Evolutionary conservation across 2,113 vertebrate species (phyloP).

Genomic region (Paramisgurnus dabryanus): DNA sequence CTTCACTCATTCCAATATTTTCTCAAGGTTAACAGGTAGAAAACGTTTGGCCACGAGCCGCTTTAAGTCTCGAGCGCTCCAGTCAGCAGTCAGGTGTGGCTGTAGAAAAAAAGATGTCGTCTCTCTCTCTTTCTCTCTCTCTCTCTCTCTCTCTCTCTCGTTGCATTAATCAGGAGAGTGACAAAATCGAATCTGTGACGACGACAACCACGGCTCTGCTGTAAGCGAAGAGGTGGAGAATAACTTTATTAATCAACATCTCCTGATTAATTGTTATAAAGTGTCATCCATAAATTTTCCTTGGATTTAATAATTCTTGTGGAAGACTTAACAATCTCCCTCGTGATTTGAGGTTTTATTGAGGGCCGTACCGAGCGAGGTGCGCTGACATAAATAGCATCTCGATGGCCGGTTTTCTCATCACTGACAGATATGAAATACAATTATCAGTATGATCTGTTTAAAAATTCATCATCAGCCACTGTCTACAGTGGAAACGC

Average conservation of each 20-base stretch:
- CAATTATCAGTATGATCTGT: constrained; percentile 98
- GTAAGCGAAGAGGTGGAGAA: constrained; percentile 54
- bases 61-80: background rate
- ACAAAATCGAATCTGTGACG: constrained; percentile 85
- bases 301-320: constrained; percentile 90
- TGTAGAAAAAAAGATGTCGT: constrained; percentile 7
- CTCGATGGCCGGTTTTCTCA: constrained; percentile 85
- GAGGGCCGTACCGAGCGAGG: constrained; percentile 76
- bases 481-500: constrained; percentile 68
- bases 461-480: constrained; percentile 93
- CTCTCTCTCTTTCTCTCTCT: background rate
- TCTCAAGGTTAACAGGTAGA: constrained; percentile 42
- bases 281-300: constrained; percentile 89
- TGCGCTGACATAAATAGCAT: constrained; percentile 85
- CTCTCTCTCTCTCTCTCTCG: too few relatives aligned
- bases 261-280: constrained; percentile 95
- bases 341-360: constrained; percentile 83
- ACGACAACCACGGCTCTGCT: constrained; percentile 73
- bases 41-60: background rate
- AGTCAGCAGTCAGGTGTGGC: constrained; percentile 8
- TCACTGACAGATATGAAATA: constrained; percentile 93
- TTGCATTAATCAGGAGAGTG: constrained; percentile 90
- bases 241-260: constrained; percentile 90
- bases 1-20: constrained; percentile 60
- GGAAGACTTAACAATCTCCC: constrained; percentile 84